phyloP scores from a whole-genome alignment of 2,888 invertebrate species.

The Ferrisia virgata region DNA sequence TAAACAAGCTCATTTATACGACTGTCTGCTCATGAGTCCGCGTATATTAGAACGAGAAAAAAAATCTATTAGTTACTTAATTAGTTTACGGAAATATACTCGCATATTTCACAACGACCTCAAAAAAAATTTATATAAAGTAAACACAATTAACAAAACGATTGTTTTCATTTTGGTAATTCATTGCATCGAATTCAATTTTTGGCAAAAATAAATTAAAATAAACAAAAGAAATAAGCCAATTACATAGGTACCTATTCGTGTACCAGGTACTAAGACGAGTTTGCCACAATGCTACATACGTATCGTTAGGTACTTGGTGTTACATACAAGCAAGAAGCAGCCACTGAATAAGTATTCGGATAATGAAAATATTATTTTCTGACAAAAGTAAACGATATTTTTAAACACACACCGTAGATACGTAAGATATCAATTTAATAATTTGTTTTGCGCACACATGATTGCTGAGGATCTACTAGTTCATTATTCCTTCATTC shows the following conservation, averaged over 20 bases:
- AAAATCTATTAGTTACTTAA: not conserved
- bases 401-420: too few relatives aligned
- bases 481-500: too few relatives aligned
- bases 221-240: not conserved
- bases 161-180: not conserved
- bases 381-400: too few relatives aligned
- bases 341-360: too few relatives aligned
- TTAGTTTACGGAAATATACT: constrained; percentile 1
- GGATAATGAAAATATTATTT: too few relatives aligned
- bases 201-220: not conserved
- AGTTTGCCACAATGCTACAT: too few relatives aligned
- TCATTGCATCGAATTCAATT: not conserved
- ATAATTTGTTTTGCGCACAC: too few relatives aligned
- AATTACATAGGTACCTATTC: too few relatives aligned
- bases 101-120: not conserved
- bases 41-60: not conserved
- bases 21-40: not conserved
- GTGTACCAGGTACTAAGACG: not conserved
- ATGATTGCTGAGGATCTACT: too few relatives aligned
- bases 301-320: too few relatives aligned
- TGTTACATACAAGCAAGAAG: too few relatives aligned
- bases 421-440: too few relatives aligned
- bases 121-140: not conserved
- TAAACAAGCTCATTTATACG: not conserved
- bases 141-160: not conserved